phyloP scores from a whole-genome alignment of 2,797 vertebrate genomes.

The Muscicapa striata region DNA sequence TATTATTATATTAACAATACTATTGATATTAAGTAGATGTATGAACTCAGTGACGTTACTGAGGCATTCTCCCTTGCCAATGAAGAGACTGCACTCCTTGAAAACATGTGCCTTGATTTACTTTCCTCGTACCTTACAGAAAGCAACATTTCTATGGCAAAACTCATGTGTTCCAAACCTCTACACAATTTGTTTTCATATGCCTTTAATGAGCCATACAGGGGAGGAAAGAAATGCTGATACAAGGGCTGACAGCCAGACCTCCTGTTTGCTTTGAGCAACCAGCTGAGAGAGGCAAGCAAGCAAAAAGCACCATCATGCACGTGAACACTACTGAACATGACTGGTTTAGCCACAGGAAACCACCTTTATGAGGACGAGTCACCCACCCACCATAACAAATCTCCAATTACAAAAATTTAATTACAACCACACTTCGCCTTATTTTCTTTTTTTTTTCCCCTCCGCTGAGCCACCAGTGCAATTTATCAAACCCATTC shows the following conservation, averaged over 20 bases:
- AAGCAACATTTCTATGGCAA: neutral
- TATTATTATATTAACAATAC: neutral
- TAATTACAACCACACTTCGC: neutral
- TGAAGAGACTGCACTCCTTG: neutral
- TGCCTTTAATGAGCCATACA: neutral
- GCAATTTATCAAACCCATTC: neutral
- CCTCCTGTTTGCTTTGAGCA: neutral
- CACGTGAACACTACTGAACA: neutral
- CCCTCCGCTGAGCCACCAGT: neutral
- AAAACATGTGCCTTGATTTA: neutral
- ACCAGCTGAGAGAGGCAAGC: neutral
- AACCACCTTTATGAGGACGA: neutral
- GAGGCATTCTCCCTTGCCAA: neutral
- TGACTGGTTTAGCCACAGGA: neutral
- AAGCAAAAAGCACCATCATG: fast-evolving
- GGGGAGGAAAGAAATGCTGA: neutral
- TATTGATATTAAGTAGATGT: neutral
- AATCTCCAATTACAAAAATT: neutral
- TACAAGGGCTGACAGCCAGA: neutral
- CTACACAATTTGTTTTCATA: neutral
- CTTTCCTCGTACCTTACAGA: neutral
- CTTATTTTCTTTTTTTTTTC: too few species aligned
- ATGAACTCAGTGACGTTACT: neutral
- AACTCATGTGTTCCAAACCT: neutral
- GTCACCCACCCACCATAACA: neutral